These are phyloP conservation scores for Leucopsar rothschildi DNA, from an alignment of 2,113 vertebrate genomes.

Conservation along the genomic window DNA sequence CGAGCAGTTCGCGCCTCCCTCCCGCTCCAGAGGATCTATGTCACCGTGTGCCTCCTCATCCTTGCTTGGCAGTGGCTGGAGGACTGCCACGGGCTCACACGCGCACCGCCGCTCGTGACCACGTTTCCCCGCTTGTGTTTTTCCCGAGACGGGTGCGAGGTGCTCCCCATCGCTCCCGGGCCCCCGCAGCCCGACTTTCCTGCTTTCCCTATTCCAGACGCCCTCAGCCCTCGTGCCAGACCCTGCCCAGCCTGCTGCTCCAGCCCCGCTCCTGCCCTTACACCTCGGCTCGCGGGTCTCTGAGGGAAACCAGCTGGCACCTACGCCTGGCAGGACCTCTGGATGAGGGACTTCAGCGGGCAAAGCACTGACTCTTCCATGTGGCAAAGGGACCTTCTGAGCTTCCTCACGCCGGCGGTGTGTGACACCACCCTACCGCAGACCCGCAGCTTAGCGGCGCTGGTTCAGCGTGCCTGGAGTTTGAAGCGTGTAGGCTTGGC, in stretches of 20 bases:
- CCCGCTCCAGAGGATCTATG: not conserved
- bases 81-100: not conserved
- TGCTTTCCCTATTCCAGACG: not conserved
- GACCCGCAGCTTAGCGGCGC: not conserved
- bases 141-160: not conserved
- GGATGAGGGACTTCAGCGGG: not conserved
- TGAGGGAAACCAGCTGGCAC: not conserved
- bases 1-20: slow-evolving; percentile 16
- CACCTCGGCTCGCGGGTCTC: not conserved
- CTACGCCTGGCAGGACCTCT: not conserved
- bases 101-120: not conserved
- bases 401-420: not conserved
- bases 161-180: not conserved
- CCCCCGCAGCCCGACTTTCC: not conserved
- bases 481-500: not conserved
- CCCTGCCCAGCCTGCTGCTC: not conserved
- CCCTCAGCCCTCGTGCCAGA: not conserved
- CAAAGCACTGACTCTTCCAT: not conserved
- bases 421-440: not conserved
- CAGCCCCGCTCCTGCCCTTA: not conserved
- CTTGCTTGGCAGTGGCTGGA: not conserved
- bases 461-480: not conserved
- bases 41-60: not conserved
- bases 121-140: not conserved
- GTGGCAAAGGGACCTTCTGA: not conserved